Base-by-base conservation (phyloP, 1,140 invertebrate genomes). In the Drosophila pandora region DNA sequence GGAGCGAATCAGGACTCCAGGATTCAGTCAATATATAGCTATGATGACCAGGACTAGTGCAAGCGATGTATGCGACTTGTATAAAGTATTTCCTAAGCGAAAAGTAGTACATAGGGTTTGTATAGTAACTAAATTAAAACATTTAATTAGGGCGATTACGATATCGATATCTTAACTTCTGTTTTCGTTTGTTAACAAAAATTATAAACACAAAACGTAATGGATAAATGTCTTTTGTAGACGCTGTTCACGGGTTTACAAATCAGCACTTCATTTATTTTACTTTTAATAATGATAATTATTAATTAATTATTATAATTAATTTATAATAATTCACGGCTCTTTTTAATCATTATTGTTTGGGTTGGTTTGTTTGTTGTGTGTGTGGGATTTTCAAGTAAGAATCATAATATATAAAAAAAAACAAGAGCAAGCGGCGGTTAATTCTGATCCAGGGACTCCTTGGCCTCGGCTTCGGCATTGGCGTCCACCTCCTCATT, bases 261-360 rank as follows among this genome's bases (percentile, higher is more conserved):
- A 83, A 68, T 80, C 69, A 80, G 82, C 80, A 83, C 71, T 83
- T 73, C 83, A 88, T 88, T 82, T 88, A 82, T 88, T 88, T 79
- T 79, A 83, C 39, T 79, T 75, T 74, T 83, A 83, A 79, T 88
- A 47, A 47, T 43, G 13, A 21, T 87, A 83, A 88, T 82, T 82
- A 87, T 88, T 79, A 87, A 82, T 87, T 87, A 87, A 88, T 87
- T 87, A 84, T 84, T 84, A 87, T 87, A 87, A 83, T 82, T 87
- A 80, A 76, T 88, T 76, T 83, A 88, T 88, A 88, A 87, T 87
- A 88, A 89, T 73, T 73, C 72, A 79, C 63, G 54, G 63, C 76
- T 50, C 21, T 45, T 82, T 68, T 82, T 71, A 71, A 75, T 82
- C 70, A 67, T 75, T 83, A 62, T 47, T 69, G 61, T 56, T 74